These are phyloP conservation scores for Solenopsis fugax DNA, from an alignment of 1,140 invertebrate species.

Conservation along the genomic window DNA sequence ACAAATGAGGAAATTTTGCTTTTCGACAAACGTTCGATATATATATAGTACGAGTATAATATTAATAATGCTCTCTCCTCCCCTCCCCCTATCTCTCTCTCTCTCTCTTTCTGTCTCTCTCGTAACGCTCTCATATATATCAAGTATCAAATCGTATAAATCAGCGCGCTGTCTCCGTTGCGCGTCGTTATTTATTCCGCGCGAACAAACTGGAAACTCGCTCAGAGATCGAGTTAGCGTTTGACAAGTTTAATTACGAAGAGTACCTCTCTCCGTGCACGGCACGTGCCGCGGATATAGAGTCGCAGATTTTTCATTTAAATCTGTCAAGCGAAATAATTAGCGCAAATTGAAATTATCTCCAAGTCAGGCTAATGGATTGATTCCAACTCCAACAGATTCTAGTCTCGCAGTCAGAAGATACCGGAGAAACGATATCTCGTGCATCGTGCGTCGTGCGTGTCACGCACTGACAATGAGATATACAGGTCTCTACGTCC, in stretches of 20 bases:
- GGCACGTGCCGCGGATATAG: slow-evolving; percentile 6
- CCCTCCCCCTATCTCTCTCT: too few species aligned
- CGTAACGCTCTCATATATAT: background rate
- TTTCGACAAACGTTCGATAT: background rate
- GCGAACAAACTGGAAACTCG: slow-evolving; percentile 44
- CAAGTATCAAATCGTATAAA: slow-evolving; percentile 35
- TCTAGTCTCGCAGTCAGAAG: background rate
- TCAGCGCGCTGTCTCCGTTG: slow-evolving; percentile 18
- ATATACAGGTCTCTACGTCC: background rate
- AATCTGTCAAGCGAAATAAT: slow-evolving; percentile 30
- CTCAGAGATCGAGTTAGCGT: slow-evolving; percentile 44
- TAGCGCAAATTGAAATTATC: slow-evolving; percentile 14
- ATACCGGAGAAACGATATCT: background rate
- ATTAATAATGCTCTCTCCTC: slow-evolving; percentile 18
- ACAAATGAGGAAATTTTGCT: slow-evolving; percentile 37
- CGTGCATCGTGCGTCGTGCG: background rate
- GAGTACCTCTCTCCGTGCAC: background rate
- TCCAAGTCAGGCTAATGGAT: slow-evolving; percentile 3
- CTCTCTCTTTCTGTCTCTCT: background rate
- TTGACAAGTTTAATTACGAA: slow-evolving; percentile 59
- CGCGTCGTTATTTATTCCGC: slow-evolving; percentile 42
- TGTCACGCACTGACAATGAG: background rate
- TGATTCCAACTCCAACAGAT: slow-evolving; percentile 31
- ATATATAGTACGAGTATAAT: background rate
- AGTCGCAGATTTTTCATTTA: slow-evolving; percentile 40